A percentile compares a stretch with the other conserved stretches of the same genome.
Conservation (phyloP, 2,888 invertebrate genomes). For the Baronia brevicornis region DNA sequence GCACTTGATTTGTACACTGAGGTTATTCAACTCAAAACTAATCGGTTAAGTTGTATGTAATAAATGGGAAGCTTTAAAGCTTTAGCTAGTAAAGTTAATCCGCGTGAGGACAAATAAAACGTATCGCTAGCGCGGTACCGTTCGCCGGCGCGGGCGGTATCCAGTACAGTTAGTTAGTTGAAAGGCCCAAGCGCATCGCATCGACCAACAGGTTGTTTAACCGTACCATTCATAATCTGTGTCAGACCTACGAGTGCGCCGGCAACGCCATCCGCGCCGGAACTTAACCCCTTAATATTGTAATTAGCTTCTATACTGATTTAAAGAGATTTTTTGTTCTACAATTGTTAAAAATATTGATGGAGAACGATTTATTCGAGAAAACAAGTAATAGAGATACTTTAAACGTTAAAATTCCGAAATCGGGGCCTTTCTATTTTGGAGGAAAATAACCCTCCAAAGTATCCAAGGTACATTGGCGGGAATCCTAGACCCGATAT, state of each 20-base stretch:
- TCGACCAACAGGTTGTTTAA: slow-evolving; percentile 34
- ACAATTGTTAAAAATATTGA: no score
- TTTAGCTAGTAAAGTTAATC: slow-evolving; percentile 19
- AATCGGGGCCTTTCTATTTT: no score
- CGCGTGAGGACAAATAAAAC: slow-evolving; percentile 27
- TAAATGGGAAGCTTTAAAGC: slow-evolving; percentile 9
- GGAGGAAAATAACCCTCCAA: no score
- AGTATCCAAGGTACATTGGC: no score
- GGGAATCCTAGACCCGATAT: no score
- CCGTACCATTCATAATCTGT: slow-evolving; percentile 22
- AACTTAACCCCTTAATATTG: slow-evolving; percentile 4
- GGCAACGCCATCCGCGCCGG: slow-evolving; percentile 4
- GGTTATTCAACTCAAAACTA: slow-evolving; percentile 9
- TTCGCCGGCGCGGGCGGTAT: slow-evolving; percentile 28
- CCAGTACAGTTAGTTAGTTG: slow-evolving; percentile 33
- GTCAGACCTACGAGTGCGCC: slow-evolving; percentile 16
- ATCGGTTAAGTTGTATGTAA: background rate
- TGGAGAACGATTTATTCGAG: no score
- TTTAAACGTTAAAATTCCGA: no score
- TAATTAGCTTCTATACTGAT: no score
- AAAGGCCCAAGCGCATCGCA: slow-evolving; percentile 26
- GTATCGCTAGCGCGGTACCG: slow-evolving; percentile 28
- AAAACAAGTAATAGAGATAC: no score
- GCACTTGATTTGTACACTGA: no score
- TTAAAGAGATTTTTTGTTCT: no score